These are phyloP conservation scores for Camelus dromedarius DNA, from an alignment of 2,113 vertebrate genomes.

Conservation along the genomic window DNA sequence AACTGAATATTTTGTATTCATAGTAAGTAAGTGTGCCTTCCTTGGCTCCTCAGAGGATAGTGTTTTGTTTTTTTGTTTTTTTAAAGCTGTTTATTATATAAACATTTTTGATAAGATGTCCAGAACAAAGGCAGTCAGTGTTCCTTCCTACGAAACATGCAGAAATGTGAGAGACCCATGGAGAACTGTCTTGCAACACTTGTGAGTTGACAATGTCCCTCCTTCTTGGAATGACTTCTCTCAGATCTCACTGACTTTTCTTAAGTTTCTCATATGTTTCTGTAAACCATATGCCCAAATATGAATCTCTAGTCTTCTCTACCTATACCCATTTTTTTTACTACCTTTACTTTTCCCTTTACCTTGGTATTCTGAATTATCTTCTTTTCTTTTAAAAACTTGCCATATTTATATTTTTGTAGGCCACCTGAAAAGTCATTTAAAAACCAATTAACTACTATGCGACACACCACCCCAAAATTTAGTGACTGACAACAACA, in stretches of 20 bases:
- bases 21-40: not conserved
- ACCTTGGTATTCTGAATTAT: not conserved
- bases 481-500: not conserved
- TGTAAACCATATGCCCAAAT: not conserved
- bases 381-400: not conserved
- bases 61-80: too few species aligned
- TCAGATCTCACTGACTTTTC: not conserved
- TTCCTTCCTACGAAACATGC: not conserved
- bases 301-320: not conserved
- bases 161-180: not conserved
- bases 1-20: not conserved
- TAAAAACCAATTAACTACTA: not conserved
- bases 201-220: not conserved
- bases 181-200: not conserved
- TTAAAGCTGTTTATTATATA: not conserved
- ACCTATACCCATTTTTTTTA: not conserved
- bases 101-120: not conserved
- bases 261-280: not conserved
- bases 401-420: not conserved
- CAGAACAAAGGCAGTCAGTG: not conserved
- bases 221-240: not conserved
- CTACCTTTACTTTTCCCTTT: not conserved
- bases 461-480: not conserved
- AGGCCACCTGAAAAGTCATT: not conserved
- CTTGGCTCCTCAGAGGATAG: not conserved